Percentiles rank a stretch among this genome's conserved stretches.
phyloP scores from a whole-genome alignment of 2,888 invertebrate genomes.

The Nemotelus nigrinus region DNA sequence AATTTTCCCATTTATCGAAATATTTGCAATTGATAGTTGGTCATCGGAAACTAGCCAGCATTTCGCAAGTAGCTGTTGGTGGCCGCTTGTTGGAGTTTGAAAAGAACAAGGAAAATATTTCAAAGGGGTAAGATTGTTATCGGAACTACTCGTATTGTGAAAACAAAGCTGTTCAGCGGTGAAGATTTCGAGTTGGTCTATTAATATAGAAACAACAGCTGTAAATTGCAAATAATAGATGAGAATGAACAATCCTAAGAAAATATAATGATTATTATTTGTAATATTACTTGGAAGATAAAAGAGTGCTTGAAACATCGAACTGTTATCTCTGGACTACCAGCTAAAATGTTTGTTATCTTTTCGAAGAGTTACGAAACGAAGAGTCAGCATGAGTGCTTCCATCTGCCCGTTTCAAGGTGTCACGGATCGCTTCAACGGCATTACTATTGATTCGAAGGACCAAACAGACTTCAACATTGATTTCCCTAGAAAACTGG shows the following conservation, averaged over 20 bases:
- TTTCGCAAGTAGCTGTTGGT: background rate
- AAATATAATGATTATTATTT: background rate
- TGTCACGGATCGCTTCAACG: conserved; percentile 73
- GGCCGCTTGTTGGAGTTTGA: too few relatives aligned
- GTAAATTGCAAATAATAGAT: too few relatives aligned
- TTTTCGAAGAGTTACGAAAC: background rate
- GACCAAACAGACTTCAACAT: conserved; percentile 67
- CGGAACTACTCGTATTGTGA: too few relatives aligned
- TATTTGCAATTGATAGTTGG: conserved; percentile 37
- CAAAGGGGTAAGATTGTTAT: too few relatives aligned
- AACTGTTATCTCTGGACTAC: too few relatives aligned
- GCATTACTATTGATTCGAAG: conserved; percentile 75
- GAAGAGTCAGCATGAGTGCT: conserved; percentile 55
- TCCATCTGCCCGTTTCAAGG: conserved; percentile 66
- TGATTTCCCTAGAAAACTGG: conserved; percentile 68
- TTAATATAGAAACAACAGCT: too few relatives aligned
- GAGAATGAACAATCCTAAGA: background rate
- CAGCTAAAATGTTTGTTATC: background rate
- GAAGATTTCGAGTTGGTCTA: too few relatives aligned
- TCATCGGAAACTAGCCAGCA: conserved; percentile 30
- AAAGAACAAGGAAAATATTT: too few relatives aligned
- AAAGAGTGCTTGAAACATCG: too few relatives aligned
- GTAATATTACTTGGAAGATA: too few relatives aligned
- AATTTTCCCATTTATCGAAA: conserved; percentile 30
- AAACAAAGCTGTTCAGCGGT: too few relatives aligned